phyloP scores from a whole-genome alignment of 2,113 vertebrate genomes.

The Egretta garzetta region DNA sequence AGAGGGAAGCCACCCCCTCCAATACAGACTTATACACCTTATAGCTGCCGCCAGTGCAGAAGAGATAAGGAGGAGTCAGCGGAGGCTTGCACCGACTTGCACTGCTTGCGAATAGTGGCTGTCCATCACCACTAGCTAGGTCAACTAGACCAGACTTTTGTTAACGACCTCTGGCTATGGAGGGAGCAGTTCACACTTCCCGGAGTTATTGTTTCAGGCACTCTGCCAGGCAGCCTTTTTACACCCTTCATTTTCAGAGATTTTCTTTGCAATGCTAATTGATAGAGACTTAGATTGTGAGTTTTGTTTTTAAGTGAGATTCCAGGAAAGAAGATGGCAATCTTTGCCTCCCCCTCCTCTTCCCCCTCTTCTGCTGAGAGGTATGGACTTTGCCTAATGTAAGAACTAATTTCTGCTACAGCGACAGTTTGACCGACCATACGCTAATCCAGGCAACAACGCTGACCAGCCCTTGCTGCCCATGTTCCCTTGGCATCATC shows the following conservation, averaged over 20 bases:
- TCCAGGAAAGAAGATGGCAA: slow-evolving; percentile 64
- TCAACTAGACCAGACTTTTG: slow-evolving; percentile 47
- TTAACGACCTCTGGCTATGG: slow-evolving; percentile 9
- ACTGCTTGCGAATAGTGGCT: not conserved
- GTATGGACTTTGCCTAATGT: not conserved
- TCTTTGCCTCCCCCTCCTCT: not conserved
- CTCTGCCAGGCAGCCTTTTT: slow-evolving; percentile 47
- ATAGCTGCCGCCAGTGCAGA: not conserved
- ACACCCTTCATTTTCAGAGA: slow-evolving; percentile 55
- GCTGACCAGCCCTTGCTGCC: not conserved
- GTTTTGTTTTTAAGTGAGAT: slow-evolving; percentile 48
- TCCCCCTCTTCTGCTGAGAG: not conserved
- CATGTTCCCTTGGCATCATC: not conserved
- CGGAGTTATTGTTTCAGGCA: slow-evolving; percentile 57
- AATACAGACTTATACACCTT: not conserved
- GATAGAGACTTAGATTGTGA: slow-evolving; percentile 23
- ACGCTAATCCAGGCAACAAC: not conserved
- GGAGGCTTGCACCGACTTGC: slow-evolving; percentile 34
- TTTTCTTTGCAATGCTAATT: slow-evolving; percentile 71
- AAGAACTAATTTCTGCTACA: not conserved
- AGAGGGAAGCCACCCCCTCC: not conserved
- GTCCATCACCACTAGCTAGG: not conserved
- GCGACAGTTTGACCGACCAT: not conserved
- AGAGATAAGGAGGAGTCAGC: slow-evolving; percentile 42
- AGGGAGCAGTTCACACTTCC: slow-evolving; percentile 63